Base-by-base conservation (phyloP, 2,113 vertebrate genomes). In the Fukomys damarensis region DNA sequence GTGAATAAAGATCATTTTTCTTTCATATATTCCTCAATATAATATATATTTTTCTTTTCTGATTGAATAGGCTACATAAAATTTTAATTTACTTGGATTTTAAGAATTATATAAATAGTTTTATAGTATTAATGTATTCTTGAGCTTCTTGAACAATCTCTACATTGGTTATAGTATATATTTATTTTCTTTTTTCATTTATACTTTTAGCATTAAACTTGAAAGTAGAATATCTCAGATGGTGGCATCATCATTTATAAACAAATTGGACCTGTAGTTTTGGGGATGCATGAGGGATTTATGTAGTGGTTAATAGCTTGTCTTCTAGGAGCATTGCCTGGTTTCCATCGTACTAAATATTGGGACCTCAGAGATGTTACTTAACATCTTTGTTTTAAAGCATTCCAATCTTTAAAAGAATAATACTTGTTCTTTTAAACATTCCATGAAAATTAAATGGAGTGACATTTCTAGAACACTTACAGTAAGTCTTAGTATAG, bases 101-200 rank as follows among this genome's bases (percentile, higher is more conserved):
- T 93, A 77, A 88, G 58, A 87, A 82, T 82, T 92, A 32, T 16
- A 46, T 77, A 81, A 87, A 35, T 65, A 92, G 11, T 56, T 63
- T 94, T 85, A 72, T 56, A 17, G 0, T 35, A 43, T 52, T 82
- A 38, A 58, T 46, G 28, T 89, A 38, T 32, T 35, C 83, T 86
- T 30, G 30, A 58, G 80, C 92, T 81, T 74, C 79, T 89, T 87
- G 0, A 32, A 8, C 65, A 92, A 84, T 56, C 30, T 22, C 12
- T 77, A 35, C 63, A 58, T 91, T 92, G 12, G 5, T 16, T 20
- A 52, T 86, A 52, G 20, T 84, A 22, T 88, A 30, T 43, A 46
- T 72, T 61, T 58, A 1, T 70, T 58, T 76, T 59, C 3, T 38
- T 52, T 16, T 81, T 35, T 68, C 38, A 65, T 41, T 89, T 52